Percentiles rank a stretch among this genome's conserved stretches.
phyloP scores from a whole-genome alignment of 2,888 invertebrate genomes.

The Tipula confusa region DNA sequence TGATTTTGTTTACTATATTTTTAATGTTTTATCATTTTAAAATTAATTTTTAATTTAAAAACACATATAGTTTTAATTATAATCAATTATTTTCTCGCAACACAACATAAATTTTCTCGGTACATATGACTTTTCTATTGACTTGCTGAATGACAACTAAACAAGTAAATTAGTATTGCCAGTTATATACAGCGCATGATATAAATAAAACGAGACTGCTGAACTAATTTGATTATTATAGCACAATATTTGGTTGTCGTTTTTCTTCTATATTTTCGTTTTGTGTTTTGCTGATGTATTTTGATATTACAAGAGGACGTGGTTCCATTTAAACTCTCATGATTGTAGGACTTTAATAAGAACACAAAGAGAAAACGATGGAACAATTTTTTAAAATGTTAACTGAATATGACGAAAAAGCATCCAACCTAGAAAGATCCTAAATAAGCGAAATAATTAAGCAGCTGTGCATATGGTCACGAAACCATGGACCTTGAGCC shows the following conservation, averaged over 20 bases:
- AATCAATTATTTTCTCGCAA: background rate
- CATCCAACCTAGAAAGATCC: too few relatives aligned
- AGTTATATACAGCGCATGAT: background rate
- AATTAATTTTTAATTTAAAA: background rate
- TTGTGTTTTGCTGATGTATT: too few relatives aligned
- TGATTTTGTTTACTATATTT: background rate
- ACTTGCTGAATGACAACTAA: conserved; percentile 3
- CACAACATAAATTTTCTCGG: background rate
- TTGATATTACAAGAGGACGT: too few relatives aligned
- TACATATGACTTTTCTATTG: conserved; percentile 29
- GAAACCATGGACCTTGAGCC: too few relatives aligned
- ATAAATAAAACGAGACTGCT: conserved; percentile 32
- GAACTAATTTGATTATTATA: conserved; percentile 36
- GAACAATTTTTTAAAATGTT: too few relatives aligned
- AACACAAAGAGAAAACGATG: too few relatives aligned
- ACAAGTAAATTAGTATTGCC: background rate
- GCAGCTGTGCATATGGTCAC: too few relatives aligned
- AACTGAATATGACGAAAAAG: too few relatives aligned
- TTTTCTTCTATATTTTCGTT: too few relatives aligned
- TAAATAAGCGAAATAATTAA: too few relatives aligned
- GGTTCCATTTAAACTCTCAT: too few relatives aligned
- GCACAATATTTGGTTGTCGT: background rate
- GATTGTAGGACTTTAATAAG: too few relatives aligned
- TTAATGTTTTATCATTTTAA: background rate
- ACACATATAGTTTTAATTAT: background rate